Conservation (phyloP, 2,113 vertebrate species). For the Strigops habroptila region DNA sequence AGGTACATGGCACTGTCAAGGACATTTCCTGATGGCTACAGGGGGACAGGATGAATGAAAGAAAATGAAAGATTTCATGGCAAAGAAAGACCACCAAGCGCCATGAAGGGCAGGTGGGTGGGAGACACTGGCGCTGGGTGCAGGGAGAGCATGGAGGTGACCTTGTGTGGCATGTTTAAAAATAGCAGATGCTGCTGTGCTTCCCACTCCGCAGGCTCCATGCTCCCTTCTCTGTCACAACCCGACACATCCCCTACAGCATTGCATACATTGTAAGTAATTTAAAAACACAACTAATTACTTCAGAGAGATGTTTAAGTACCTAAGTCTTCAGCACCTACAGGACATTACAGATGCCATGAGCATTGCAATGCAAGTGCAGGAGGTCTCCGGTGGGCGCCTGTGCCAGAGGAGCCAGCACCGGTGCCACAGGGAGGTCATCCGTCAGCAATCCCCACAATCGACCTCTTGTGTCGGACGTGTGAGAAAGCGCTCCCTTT, state of each 20-base stretch:
- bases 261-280: not conserved
- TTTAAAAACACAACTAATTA: conserved; percentile 22
- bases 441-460: conserved; percentile 33
- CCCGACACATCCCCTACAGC: not conserved
- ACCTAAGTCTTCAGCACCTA: not conserved
- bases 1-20: not conserved
- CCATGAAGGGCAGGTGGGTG: rapidly evolving
- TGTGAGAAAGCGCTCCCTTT: conserved; percentile 67
- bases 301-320: not conserved
- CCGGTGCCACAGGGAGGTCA: conserved; percentile 11
- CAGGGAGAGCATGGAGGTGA: not conserved
- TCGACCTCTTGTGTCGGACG: conserved; percentile 32
- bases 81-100: not conserved
- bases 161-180: not conserved
- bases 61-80: not conserved
- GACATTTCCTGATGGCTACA: not conserved
- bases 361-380: not conserved
- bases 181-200: not conserved
- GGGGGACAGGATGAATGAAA: not conserved
- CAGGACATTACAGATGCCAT: not conserved
- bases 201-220: not conserved
- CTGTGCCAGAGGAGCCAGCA: not conserved
- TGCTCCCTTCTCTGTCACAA: not conserved
- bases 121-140: rapidly evolving
- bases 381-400: not conserved